phyloP scores from a whole-genome alignment of 2,888 invertebrate species.

The Alentia gelatinosa region DNA sequence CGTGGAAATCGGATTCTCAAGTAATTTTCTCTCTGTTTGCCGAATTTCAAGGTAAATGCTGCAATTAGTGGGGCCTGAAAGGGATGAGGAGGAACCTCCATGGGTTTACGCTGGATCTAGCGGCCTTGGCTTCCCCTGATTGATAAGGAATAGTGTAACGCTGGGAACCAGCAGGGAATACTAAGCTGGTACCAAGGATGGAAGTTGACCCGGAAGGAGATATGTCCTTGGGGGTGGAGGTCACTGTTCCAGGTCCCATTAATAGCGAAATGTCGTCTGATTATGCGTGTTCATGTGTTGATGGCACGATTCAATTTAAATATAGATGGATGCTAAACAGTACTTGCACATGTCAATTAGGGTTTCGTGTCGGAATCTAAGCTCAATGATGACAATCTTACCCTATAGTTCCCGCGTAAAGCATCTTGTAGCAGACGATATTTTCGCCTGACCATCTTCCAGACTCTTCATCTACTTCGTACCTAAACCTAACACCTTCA shows the following conservation, averaged over 20 bases:
- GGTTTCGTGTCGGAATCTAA: background rate
- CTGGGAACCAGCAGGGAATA: background rate
- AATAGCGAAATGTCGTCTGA: background rate
- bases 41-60: constrained; percentile 36
- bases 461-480: no score
- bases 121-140: background rate
- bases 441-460: no score
- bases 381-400: background rate
- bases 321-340: background rate
- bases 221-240: background rate
- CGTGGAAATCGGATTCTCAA: constrained; percentile 36
- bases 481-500: no score
- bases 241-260: background rate
- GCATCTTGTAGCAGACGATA: background rate
- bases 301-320: background rate
- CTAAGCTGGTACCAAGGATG: background rate
- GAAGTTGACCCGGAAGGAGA: background rate
- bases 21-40: constrained; percentile 45
- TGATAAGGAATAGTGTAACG: constrained; percentile 9
- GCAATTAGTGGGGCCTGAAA: constrained; percentile 27
- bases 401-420: background rate
- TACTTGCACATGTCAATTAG: background rate
- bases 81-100: background rate
- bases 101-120: background rate
- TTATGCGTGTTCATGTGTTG: background rate